phyloP scores from a whole-genome alignment of 2,888 invertebrate genomes.

The Germaria angustata region DNA sequence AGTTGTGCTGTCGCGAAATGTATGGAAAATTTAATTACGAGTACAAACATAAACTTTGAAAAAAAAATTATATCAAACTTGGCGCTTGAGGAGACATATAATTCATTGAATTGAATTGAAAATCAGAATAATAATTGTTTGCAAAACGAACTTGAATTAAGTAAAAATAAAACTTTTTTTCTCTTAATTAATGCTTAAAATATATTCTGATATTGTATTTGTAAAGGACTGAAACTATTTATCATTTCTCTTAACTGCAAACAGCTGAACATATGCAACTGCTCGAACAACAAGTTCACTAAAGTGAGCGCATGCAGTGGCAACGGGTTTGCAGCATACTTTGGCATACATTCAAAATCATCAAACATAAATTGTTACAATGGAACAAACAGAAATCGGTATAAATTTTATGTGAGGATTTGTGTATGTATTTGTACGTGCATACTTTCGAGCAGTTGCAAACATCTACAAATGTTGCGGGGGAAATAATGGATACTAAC shows the following conservation, averaged over 20 bases:
- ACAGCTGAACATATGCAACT: not conserved
- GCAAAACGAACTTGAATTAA: not conserved
- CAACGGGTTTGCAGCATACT: constrained; percentile 6
- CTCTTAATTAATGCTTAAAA: not conserved
- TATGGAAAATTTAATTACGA: too few species aligned
- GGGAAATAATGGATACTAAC: constrained; percentile 52
- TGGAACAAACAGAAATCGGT: not conserved
- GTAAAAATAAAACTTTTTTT: not conserved
- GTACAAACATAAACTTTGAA: too few species aligned
- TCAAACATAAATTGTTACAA: constrained; percentile 31
- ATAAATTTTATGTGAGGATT: not conserved
- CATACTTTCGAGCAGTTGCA: too few species aligned
- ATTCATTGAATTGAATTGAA: too few species aligned
- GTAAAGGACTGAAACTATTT: not conserved
- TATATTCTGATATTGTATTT: not conserved
- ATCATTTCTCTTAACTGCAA: not conserved
- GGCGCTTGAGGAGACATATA: too few species aligned
- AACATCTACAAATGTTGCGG: not conserved
- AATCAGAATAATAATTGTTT: too few species aligned
- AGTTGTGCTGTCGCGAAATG: too few species aligned
- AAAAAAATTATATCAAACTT: too few species aligned
- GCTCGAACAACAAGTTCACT: not conserved
- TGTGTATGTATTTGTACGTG: not conserved
- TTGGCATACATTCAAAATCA: constrained; percentile 44
- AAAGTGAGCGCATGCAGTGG: not conserved